Evolutionary conservation across 35 echinoderm and acorn worm species (phyloP).

Genomic region (Amphiura filiformis): DNA sequence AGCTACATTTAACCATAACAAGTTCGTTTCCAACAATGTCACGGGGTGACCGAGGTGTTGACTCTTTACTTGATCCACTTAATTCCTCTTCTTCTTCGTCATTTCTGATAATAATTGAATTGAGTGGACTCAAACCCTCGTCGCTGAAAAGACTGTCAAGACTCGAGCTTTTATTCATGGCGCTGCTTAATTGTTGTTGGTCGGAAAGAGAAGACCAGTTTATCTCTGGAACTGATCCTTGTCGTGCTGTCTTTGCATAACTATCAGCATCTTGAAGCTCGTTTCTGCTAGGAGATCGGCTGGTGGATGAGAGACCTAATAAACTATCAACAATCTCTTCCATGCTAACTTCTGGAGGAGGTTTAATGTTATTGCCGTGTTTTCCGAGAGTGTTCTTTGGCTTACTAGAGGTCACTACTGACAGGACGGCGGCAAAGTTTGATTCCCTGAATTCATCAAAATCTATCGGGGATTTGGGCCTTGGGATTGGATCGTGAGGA

Average conservation of each 20-base stretch:
- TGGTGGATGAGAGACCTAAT: constrained; percentile 21
- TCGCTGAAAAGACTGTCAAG: constrained; percentile 23
- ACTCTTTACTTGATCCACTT: not conserved
- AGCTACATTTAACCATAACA: constrained; percentile 71
- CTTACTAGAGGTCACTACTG: not conserved
- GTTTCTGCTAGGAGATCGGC: not conserved
- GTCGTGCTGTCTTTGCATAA: too few relatives aligned
- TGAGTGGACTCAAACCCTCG: constrained; percentile 21
- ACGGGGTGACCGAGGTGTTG: not conserved
- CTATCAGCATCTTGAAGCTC: not conserved
- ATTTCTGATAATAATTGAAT: constrained; percentile 41
- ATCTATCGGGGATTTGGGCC: constrained; percentile 11
- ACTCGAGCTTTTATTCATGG: constrained; percentile 27
- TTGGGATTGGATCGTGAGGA: not conserved
- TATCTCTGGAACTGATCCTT: too few relatives aligned
- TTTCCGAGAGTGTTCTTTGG: not conserved
- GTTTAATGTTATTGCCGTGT: constrained; percentile 2
- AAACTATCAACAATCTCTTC: constrained; percentile 66
- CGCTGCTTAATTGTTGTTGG: too few relatives aligned
- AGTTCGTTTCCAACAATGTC: constrained; percentile 27
- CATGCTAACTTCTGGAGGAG: constrained; percentile 45
- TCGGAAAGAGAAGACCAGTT: too few relatives aligned
- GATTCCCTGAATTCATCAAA: constrained; percentile 31
- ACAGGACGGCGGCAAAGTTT: constrained; percentile 32
- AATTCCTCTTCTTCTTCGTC: constrained; percentile 11